These are phyloP conservation scores for Chloroceryle aenea DNA, from an alignment of 2,113 vertebrate genomes.

Conservation along the genomic window DNA sequence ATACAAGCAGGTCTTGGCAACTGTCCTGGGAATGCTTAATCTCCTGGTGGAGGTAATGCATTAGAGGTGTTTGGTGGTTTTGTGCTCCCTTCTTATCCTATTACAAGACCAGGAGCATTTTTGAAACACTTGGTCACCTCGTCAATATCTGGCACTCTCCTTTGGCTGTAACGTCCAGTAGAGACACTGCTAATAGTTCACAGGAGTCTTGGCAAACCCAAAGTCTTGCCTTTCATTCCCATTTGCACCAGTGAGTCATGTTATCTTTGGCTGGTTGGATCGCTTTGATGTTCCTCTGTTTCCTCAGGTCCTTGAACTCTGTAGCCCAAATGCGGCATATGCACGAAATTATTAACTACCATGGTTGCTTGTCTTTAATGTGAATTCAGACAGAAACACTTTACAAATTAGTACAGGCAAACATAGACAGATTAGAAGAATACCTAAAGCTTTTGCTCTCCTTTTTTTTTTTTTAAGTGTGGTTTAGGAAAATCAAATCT, in stretches of 20 bases:
- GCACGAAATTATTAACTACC: neutral
- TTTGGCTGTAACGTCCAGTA: neutral
- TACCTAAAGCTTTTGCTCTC: neutral
- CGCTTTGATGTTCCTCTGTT: neutral
- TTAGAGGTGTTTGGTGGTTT: neutral
- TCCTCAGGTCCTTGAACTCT: constrained; percentile 11
- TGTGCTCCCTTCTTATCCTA: neutral
- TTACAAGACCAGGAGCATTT: neutral
- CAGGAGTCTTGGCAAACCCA: neutral
- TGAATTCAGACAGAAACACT: neutral
- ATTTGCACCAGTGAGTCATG: neutral
- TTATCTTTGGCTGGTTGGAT: neutral
- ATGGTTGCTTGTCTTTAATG: neutral
- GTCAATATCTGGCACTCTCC: neutral
- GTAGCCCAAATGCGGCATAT: neutral
- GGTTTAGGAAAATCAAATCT: constrained; percentile 13
- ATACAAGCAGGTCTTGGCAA: neutral
- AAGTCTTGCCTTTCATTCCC: neutral
- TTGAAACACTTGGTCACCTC: neutral
- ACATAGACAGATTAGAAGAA: neutral
- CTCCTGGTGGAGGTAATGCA: neutral
- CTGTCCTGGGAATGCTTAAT: neutral
- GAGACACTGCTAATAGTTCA: neutral
- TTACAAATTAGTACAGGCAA: neutral
- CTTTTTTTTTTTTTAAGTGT: neutral